These are phyloP conservation scores for Salarias fasciatus DNA, from an alignment of 2,797 vertebrate species.

Conservation along the genomic window DNA sequence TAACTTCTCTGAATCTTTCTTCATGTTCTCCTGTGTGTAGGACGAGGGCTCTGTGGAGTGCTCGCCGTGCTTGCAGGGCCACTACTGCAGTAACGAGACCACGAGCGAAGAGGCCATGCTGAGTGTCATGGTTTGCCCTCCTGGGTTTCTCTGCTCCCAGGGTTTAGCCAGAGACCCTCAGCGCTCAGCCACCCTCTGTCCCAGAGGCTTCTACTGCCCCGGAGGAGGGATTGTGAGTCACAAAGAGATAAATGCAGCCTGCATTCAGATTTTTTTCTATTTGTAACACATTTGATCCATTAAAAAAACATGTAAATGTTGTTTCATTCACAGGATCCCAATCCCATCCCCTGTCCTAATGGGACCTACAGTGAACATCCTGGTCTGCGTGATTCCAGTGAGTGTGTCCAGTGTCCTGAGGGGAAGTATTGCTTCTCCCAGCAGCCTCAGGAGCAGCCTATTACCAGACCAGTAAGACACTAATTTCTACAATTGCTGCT, in stretches of 20 bases:
- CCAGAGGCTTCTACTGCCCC: conserved; percentile 89
- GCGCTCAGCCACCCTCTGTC: conserved; percentile 84
- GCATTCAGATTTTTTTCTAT: too few relatives aligned
- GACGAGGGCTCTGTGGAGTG: conserved; percentile 86
- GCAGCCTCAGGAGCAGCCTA: conserved; percentile 77
- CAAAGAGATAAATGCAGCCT: neutral
- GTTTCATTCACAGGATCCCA: conserved; percentile 76
- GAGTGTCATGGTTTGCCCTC: conserved; percentile 86
- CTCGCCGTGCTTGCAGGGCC: conserved; percentile 84
- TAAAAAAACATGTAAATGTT: neutral
- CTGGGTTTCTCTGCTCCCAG: conserved; percentile 87
- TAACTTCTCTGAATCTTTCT: conserved; percentile 58
- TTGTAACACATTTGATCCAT: neutral
- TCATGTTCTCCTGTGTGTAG: conserved; percentile 71
- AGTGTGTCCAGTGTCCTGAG: conserved; percentile 84
- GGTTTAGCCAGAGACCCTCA: conserved; percentile 86
- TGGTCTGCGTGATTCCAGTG: conserved; percentile 82
- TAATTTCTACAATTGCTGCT: too few relatives aligned
- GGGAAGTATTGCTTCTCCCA: conserved; percentile 87
- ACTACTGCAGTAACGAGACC: conserved; percentile 88
- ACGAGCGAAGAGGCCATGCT: conserved; percentile 90
- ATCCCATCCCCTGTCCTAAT: conserved; percentile 87
- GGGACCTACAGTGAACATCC: conserved; percentile 85
- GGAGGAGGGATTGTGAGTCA: conserved; percentile 84
- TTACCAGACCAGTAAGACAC: conserved; percentile 84